phyloP scores from a whole-genome alignment of 2,888 invertebrate genomes.

The Odontomyia ornata region DNA sequence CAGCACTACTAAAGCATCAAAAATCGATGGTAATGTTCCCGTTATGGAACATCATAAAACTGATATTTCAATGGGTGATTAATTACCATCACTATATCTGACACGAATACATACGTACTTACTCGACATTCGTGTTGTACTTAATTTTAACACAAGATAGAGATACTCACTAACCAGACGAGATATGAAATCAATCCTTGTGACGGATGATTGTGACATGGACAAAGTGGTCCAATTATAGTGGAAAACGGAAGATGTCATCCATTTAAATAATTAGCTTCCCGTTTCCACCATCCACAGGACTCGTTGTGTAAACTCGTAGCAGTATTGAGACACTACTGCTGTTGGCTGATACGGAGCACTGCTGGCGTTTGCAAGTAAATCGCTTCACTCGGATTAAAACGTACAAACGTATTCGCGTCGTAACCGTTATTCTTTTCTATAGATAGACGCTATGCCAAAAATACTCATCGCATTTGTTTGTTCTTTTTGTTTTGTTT shows the following conservation, averaged over 20 bases:
- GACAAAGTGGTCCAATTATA: constrained; percentile 50
- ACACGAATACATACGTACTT: not conserved
- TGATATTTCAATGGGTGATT: constrained; percentile 27
- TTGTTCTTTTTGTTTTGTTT: not conserved
- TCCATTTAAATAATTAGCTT: constrained; percentile 50
- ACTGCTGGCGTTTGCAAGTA: constrained; percentile 8
- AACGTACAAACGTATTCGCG: constrained; percentile 4
- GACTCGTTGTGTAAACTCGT: not conserved
- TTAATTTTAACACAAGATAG: not conserved
- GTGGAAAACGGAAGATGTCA: constrained; percentile 48
- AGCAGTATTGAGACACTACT: too few species aligned
- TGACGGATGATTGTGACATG: constrained; percentile 49
- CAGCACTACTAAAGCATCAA: too few species aligned
- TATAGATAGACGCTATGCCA: not conserved
- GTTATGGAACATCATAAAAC: too few species aligned
- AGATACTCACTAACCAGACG: constrained; percentile 26
- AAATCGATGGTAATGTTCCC: too few species aligned
- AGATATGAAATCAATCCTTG: constrained; percentile 47
- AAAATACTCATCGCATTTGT: constrained; percentile 13
- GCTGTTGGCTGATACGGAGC: too few species aligned
- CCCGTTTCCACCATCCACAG: constrained; percentile 10
- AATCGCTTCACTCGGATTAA: not conserved
- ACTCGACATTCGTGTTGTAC: not conserved
- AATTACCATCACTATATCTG: constrained; percentile 17
- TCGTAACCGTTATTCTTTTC: not conserved